Base-by-base conservation (phyloP, 1,140 invertebrate species). In the Apis dorsata region DNA sequence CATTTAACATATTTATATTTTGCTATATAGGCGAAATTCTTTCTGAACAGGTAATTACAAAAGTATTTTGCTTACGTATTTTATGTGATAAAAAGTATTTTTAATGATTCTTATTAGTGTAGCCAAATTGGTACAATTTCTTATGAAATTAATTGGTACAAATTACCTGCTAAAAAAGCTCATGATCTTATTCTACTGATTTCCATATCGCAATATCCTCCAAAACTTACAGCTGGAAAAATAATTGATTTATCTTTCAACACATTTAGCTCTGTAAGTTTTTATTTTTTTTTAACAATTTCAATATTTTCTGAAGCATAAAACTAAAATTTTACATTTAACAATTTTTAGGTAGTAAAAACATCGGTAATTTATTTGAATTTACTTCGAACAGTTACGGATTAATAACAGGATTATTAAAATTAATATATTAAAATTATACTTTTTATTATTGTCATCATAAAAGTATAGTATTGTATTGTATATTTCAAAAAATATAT, bases 11-110 rank as follows among this genome's bases (percentile, higher is more conserved):
- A 63, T 86, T 90, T 13, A 90, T 92, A 79, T 90, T 90, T 71
- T 92, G 91, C 62, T 89, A 90, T 28, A 89, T 92, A 24, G 89
- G 91, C 0, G 88, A 92, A 60, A 21, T 91, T 15, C 81, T 92
- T 1, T 71, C 83, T 12, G 84, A 91, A 72, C 81, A 91, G 86
- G 91, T 92, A 89, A 19, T 4, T 49, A 24, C 2, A 24, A 13
- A n/a, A 24, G 11, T 24, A 70, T 12, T 19, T 49, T 13, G 2
- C 12, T 70, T n/a, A 70, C 0, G 0, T 4, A 70, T 51, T 10
- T 10, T n/a, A 15, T 21, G 19, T 62, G 1, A 49, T 7, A 11
- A 19, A 17, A 72, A n/a, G 1, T 0, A 34, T 63, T 28, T 17
- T 17, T 24, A 7, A 62, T 28, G 1, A 11, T 62, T 34, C 4